Conservation (phyloP, 2,888 invertebrate species). For the Cerastoderma edule region DNA sequence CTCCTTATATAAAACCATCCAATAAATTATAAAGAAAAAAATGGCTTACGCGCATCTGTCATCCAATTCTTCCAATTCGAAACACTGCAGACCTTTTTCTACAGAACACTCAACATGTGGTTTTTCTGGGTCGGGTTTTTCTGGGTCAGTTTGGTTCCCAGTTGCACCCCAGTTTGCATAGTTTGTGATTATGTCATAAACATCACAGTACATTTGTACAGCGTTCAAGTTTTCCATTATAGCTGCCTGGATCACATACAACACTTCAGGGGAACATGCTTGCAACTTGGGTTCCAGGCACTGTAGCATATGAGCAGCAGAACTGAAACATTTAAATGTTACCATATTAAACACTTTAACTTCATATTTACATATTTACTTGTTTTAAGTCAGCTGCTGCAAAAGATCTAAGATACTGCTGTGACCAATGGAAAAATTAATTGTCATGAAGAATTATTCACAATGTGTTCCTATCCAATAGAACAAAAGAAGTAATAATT, state of each 20-base stretch:
- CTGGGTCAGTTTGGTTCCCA: conserved; percentile 23
- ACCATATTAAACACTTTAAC: too few species aligned
- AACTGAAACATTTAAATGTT: too few species aligned
- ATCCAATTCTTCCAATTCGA: neutral
- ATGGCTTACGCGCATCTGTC: conserved; percentile 24
- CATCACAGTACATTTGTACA: conserved; percentile 31
- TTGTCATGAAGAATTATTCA: too few species aligned
- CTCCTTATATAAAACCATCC: too few species aligned
- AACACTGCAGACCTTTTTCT: conserved; percentile 34
- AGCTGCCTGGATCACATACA: conserved; percentile 27
- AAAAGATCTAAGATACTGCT: too few species aligned
- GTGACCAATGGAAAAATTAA: too few species aligned
- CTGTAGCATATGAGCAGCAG: conserved; percentile 38
- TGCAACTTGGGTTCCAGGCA: conserved; percentile 38
- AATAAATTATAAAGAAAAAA: too few species aligned
- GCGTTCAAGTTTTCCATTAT: conserved; percentile 42
- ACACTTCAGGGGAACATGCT: conserved; percentile 23
- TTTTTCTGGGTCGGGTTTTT: conserved; percentile 8
- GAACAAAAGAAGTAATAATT: too few species aligned
- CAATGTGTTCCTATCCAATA: too few species aligned
- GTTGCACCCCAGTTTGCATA: conserved; percentile 15
- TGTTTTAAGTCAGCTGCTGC: too few species aligned
- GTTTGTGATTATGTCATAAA: conserved; percentile 26
- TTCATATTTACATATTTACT: too few species aligned
- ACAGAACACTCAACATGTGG: conserved; percentile 34